A percentile compares a stretch with the other conserved stretches of the same genome.
These are phyloP conservation scores for Idris sp. DNA, from an alignment of 1,140 invertebrate species.

Conservation along the genomic window DNA sequence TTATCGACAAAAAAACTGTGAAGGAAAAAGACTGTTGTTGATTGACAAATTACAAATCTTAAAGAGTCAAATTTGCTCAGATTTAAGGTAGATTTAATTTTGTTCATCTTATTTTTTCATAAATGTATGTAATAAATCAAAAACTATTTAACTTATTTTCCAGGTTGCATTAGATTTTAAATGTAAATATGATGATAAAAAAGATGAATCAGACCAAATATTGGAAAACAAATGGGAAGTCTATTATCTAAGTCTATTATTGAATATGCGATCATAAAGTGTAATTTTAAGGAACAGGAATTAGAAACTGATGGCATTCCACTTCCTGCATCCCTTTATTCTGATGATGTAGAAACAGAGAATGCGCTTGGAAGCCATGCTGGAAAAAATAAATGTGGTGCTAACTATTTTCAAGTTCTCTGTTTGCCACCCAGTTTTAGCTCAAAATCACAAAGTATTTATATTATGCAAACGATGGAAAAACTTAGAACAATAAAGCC, in stretches of 20 bases:
- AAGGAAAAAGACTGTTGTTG: constrained; percentile 4
- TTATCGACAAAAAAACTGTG: constrained; percentile 4
- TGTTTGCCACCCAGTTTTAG: constrained; percentile 11
- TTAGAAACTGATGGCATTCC: constrained; percentile 19
- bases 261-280: constrained; percentile 2
- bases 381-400: background rate
- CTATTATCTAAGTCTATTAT: constrained; percentile 5
- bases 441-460: constrained; percentile 3
- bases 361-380: background rate
- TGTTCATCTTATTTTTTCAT: background rate
- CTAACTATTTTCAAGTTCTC: constrained; percentile 2
- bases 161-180: constrained; percentile 9
- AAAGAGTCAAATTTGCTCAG: constrained; percentile 6
- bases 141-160: constrained; percentile 2
- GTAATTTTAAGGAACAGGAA: constrained; percentile 4
- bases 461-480: constrained; percentile 10
- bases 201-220: too few species aligned
- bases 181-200: constrained; percentile 10
- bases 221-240: constrained; percentile 1
- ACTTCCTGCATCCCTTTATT: constrained; percentile 5
- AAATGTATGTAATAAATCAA: background rate
- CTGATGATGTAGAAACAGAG: background rate
- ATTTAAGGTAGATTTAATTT: constrained; percentile 14
- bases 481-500: constrained; percentile 51
- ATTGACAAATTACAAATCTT: constrained; percentile 11